Conservation (phyloP, 2,797 vertebrate species). For the Phataginus tricuspis region DNA sequence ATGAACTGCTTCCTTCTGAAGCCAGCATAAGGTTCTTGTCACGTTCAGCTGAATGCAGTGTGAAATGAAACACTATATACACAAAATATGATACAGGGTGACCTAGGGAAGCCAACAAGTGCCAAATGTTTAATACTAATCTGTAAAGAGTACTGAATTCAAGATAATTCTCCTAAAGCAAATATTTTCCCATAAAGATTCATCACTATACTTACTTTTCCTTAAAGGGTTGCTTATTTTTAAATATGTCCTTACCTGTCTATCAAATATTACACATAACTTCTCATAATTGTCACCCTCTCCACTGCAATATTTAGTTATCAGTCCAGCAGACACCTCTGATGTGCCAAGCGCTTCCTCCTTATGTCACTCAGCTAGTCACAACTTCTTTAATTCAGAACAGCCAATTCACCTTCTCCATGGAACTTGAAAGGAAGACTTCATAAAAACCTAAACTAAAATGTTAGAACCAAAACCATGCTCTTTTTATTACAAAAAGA, state of each 20-base stretch:
- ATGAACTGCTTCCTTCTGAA: not conserved
- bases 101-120: not conserved
- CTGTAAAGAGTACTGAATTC: not conserved
- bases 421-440: not conserved
- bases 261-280: not conserved
- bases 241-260: not conserved
- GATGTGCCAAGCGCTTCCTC: not conserved
- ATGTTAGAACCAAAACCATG: not conserved
- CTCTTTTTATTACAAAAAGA: not conserved
- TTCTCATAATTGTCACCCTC: not conserved
- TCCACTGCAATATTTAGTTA: not conserved
- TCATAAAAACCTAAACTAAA: constrained; percentile 33
- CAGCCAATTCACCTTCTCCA: not conserved
- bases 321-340: not conserved
- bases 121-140: not conserved
- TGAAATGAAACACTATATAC: not conserved
- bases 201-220: not conserved
- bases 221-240: not conserved
- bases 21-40: not conserved
- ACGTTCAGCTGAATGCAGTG: not conserved
- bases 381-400: constrained; percentile 18
- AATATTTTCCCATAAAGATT: not conserved
- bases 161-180: not conserved
- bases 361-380: not conserved
- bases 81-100: not conserved